Percentiles rank a stretch among this genome's conserved stretches.
These are phyloP conservation scores for Clarias platycephalus DNA, from an alignment of 2,797 vertebrate species.

Conservation along the genomic window DNA sequence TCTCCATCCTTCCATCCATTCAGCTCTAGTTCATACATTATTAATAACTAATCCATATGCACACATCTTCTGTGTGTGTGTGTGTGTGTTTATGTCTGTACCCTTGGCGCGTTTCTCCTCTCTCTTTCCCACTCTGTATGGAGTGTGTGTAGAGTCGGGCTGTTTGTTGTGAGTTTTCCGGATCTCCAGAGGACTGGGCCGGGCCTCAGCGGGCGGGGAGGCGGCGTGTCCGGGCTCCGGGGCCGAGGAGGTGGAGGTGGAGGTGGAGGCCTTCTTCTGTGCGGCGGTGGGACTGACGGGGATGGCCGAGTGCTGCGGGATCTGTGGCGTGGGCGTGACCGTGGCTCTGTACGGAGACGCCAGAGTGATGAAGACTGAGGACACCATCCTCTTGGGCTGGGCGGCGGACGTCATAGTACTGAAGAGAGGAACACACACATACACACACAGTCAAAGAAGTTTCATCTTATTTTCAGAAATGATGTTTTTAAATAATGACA, in stretches of 20 bases:
- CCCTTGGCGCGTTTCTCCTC: constrained; percentile 51
- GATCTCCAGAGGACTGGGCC: constrained; percentile 33
- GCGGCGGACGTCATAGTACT: constrained; percentile 71
- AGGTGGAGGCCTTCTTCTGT: constrained; percentile 4
- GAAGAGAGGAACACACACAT: neutral
- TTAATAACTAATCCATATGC: neutral
- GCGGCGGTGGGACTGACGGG: constrained; percentile 45
- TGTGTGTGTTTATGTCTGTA: constrained; percentile 36
- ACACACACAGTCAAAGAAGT: neutral
- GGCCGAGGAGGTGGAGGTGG: constrained; percentile 18
- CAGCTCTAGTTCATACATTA: neutral
- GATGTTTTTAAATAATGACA: too few species aligned
- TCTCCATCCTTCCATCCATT: neutral
- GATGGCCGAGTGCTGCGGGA: constrained; percentile 39
- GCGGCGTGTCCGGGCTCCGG: constrained; percentile 19
- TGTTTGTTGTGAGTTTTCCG: neutral
- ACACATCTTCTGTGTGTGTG: neutral
- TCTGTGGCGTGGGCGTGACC: constrained; percentile 64
- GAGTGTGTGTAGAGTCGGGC: neutral
- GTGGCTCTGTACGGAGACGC: constrained; percentile 76
- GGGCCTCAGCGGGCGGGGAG: constrained; percentile 12
- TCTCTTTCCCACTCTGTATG: constrained; percentile 22
- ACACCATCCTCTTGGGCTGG: constrained; percentile 82
- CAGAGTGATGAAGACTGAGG: constrained; percentile 89
- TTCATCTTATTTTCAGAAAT: too few species aligned